Evolutionary conservation across 2,797 vertebrate genomes (phyloP).

Genomic region (Silurus lanzhouensis): DNA sequence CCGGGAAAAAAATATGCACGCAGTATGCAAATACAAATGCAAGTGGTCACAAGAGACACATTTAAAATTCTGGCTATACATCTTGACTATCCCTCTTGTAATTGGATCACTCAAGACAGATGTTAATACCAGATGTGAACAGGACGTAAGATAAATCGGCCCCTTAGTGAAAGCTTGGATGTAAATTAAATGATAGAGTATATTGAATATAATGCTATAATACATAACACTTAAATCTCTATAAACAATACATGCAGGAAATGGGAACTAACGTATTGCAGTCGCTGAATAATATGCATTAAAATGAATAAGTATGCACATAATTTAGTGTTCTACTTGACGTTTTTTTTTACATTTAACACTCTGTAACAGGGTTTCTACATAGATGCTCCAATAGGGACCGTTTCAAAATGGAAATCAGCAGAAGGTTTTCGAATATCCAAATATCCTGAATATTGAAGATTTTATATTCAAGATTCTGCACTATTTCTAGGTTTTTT

Average conservation of each 20-base stretch:
- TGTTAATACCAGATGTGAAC: background rate
- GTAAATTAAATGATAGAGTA: background rate
- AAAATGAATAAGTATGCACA: background rate
- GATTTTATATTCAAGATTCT: too few relatives aligned
- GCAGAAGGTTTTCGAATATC: background rate
- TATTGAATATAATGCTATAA: background rate
- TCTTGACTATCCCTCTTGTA: background rate
- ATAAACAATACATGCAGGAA: background rate
- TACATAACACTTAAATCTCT: too few relatives aligned
- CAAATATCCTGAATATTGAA: background rate
- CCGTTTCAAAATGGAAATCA: background rate
- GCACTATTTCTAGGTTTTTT: too few relatives aligned
- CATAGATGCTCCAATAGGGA: background rate
- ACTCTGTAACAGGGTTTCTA: background rate
- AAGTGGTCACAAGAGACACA: background rate
- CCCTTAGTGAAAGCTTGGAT: background rate
- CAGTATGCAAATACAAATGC: background rate
- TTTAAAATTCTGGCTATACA: background rate
- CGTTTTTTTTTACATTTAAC: background rate
- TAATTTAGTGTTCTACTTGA: background rate
- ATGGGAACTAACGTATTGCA: background rate
- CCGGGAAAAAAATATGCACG: background rate
- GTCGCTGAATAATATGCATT: background rate
- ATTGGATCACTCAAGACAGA: background rate
- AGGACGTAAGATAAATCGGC: background rate